These are phyloP conservation scores for Ochropleura plecta DNA, from an alignment of 2,888 invertebrate genomes.

Conservation along the genomic window DNA sequence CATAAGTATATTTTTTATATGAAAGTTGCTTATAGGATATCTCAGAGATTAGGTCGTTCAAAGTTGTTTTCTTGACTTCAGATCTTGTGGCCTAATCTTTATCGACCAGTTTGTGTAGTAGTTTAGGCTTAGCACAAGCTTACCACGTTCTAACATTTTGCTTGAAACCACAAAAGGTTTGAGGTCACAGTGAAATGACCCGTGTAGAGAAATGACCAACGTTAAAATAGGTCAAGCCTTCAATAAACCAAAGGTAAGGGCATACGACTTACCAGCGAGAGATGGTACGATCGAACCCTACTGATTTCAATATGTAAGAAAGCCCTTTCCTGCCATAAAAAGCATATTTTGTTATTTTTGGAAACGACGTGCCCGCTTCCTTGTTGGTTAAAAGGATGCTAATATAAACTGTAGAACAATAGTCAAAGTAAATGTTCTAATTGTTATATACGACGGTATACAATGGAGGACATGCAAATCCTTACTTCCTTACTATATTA, in stretches of 20 bases:
- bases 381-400: background rate
- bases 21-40: background rate
- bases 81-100: conserved; percentile 81
- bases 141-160: conserved; percentile 17
- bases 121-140: conserved; percentile 28
- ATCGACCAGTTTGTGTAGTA: conserved; percentile 78
- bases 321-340: background rate
- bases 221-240: conserved; percentile 44
- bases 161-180: conserved; percentile 40
- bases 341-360: no score
- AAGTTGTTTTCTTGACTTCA: conserved; percentile 44
- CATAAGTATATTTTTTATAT: background rate
- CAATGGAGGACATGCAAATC: no score
- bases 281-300: background rate
- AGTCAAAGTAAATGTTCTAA: no score
- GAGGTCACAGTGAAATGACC: conserved; percentile 31
- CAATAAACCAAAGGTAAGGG: conserved; percentile 16
- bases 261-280: background rate
- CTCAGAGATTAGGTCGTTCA: background rate
- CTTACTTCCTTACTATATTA: no score
- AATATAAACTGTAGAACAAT: background rate
- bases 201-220: conserved; percentile 19
- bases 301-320: background rate
- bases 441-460: no score
- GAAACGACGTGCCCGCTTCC: background rate